Evolutionary conservation across 2,888 invertebrate species (phyloP).

Genomic region (Folsomia manolachei): DNA sequence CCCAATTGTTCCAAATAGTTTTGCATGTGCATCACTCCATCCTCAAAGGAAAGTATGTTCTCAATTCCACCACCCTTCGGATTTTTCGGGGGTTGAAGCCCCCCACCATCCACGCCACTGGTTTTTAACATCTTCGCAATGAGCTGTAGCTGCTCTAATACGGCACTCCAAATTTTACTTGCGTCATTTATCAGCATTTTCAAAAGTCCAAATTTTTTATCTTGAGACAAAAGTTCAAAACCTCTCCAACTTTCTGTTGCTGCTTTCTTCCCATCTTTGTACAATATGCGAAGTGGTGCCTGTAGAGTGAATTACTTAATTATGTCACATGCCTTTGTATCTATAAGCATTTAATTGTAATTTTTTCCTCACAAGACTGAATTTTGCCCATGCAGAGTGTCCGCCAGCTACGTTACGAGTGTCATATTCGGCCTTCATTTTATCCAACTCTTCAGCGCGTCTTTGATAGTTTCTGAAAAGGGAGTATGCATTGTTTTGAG

Average conservation of each 20-base stretch:
- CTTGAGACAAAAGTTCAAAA: constrained; percentile 22
- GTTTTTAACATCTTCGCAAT: not conserved
- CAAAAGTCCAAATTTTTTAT: constrained; percentile 22
- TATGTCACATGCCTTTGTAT: no score
- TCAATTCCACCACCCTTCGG: no score
- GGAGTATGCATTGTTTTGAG: no score
- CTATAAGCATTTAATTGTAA: no score
- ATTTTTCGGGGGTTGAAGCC: not conserved
- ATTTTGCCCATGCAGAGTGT: constrained; percentile 1
- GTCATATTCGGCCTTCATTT: constrained; percentile 2
- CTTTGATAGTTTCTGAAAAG: not conserved
- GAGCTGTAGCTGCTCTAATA: not conserved
- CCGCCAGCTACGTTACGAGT: not conserved
- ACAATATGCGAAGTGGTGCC: constrained; percentile 17
- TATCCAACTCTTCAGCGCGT: constrained; percentile 4
- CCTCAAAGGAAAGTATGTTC: constrained; percentile 1
- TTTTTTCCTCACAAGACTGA: not conserved
- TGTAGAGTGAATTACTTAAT: not conserved
- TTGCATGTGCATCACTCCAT: not conserved
- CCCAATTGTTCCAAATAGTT: not conserved
- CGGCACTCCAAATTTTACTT: not conserved
- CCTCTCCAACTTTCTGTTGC: constrained; percentile 28
- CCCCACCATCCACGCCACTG: not conserved
- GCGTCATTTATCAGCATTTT: constrained; percentile 19
- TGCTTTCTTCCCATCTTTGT: constrained; percentile 10